phyloP scores from a whole-genome alignment of 2,888 invertebrate species.

The Polydrusus pterygomalis region DNA sequence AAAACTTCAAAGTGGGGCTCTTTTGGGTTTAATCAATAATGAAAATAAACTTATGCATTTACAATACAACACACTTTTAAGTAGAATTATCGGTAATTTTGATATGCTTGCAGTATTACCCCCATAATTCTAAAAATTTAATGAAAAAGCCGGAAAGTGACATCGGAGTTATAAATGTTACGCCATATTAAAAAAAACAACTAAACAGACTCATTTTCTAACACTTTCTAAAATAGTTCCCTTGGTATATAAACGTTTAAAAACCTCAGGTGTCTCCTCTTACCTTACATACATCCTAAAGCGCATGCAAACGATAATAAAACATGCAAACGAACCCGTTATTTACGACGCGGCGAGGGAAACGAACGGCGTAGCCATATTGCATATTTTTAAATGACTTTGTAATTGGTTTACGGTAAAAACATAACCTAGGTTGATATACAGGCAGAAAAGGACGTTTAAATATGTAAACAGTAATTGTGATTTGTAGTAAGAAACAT shows the following conservation, averaged over 20 bases:
- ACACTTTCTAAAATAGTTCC: too few species aligned
- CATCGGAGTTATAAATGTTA: too few species aligned
- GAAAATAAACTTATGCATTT: too few species aligned
- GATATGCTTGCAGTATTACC: too few species aligned
- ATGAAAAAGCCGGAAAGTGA: too few species aligned
- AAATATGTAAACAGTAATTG: conserved; percentile 40
- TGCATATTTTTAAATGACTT: conserved; percentile 50
- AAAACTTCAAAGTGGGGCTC: too few species aligned
- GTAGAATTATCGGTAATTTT: too few species aligned
- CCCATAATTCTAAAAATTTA: too few species aligned
- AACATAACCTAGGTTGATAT: conserved; percentile 39
- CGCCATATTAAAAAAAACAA: too few species aligned
- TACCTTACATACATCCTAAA: conserved; percentile 8
- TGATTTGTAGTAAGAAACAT: conserved; percentile 31
- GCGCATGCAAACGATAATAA: conserved; percentile 42
- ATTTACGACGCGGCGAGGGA: conserved; percentile 44
- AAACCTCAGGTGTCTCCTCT: background rate
- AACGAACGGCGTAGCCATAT: conserved; percentile 48
- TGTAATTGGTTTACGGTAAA: conserved; percentile 46
- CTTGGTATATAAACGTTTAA: too few species aligned
- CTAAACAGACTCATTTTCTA: too few species aligned
- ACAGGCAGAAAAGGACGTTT: conserved; percentile 32
- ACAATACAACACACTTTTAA: background rate
- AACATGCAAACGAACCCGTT: conserved; percentile 36
- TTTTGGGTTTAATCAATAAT: too few species aligned